Percentiles rank a stretch among this genome's conserved stretches.
Conservation (phyloP, 1,140 invertebrate species). For the Pectinophora gossypiella region DNA sequence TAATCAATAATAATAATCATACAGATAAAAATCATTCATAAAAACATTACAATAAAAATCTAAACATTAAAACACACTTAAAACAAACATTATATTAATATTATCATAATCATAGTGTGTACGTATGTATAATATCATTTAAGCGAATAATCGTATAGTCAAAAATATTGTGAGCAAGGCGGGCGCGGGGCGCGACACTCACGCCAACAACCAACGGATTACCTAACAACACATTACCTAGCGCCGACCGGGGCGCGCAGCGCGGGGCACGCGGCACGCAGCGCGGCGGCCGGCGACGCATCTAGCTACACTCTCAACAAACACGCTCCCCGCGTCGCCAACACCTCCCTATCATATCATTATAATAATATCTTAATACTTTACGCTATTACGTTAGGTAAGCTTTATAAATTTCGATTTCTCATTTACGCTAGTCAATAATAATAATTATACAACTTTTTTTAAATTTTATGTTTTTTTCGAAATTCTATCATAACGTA, state of each 20-base stretch:
- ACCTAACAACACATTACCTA: conserved; percentile 47
- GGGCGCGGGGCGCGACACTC: conserved; percentile 40
- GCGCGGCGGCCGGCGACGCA: conserved; percentile 9
- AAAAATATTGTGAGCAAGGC: conserved; percentile 69
- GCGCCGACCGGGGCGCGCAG: conserved; percentile 18
- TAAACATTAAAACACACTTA: conserved; percentile 76
- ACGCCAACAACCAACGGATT: conserved; percentile 19
- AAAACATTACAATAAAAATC: conserved; percentile 76
- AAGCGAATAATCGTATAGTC: conserved; percentile 73
- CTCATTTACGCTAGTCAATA: conserved; percentile 72
- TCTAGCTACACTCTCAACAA: conserved; percentile 29
- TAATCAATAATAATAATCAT: conserved; percentile 75
- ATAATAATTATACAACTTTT: conserved; percentile 75
- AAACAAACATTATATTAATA: conserved; percentile 76
- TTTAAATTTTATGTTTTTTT: conserved; percentile 72
- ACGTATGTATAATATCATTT: conserved; percentile 72
- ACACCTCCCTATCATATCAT: conserved; percentile 55
- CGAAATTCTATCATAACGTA: conserved; percentile 74
- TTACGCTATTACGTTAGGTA: conserved; percentile 74
- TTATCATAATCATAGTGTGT: conserved; percentile 73
- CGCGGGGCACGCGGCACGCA: conserved; percentile 9
- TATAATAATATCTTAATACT: conserved; percentile 72
- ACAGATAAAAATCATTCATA: conserved; percentile 75
- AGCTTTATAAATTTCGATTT: conserved; percentile 75
- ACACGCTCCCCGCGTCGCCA: conserved; percentile 50